Evolutionary conservation across 92 coral and sea anemone genomes (phyloP).

Genomic region (Bergia sp.): DNA sequence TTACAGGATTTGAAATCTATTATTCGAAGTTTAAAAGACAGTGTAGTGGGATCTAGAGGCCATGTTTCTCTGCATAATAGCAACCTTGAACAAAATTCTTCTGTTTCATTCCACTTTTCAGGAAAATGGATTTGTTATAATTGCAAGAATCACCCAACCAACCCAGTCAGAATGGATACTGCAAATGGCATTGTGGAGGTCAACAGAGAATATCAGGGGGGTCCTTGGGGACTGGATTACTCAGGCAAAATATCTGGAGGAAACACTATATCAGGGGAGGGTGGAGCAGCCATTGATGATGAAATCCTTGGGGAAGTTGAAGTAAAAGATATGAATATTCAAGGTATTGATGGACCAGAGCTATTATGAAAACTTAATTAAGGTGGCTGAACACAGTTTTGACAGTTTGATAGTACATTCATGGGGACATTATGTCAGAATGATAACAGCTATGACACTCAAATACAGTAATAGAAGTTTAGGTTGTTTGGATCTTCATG

Average conservation of each 20-base stretch:
- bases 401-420: no score
- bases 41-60: no score
- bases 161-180: conserved; percentile 77
- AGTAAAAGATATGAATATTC: conserved; percentile 90
- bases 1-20: no score
- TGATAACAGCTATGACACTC: no score
- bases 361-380: not conserved
- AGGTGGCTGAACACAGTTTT: no score
- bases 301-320: conserved; percentile 82
- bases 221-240: conserved; percentile 8
- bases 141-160: conserved; percentile 90
- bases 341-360: conserved; percentile 57
- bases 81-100: no score
- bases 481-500: no score
- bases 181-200: conserved; percentile 53
- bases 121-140: conserved; percentile 99
- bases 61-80: no score
- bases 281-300: conserved; percentile 52
- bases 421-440: no score
- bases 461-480: no score
- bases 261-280: conserved; percentile 40
- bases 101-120: conserved; percentile 20
- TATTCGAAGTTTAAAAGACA: no score
- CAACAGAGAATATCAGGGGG: not conserved
- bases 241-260: conserved; percentile 26